These are phyloP conservation scores for Ptychadena robeensis DNA, from an alignment of 2,797 vertebrate genomes.

Conservation along the genomic window DNA sequence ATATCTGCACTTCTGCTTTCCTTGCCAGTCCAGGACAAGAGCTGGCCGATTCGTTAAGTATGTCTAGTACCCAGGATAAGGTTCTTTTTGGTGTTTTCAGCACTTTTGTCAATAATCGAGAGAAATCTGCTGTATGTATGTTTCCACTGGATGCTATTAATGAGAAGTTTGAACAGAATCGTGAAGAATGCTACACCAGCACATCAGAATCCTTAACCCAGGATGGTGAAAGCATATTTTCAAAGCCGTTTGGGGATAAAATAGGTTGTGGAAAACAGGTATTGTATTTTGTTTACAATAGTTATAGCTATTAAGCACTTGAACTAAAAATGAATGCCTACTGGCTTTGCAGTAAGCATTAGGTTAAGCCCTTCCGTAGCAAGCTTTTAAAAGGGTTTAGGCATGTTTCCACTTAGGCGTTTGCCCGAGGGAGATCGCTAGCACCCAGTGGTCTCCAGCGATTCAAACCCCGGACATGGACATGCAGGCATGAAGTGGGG, in stretches of 20 bases:
- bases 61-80: slow-evolving; percentile 47
- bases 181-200: slow-evolving; percentile 85
- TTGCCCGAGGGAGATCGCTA: too few species aligned
- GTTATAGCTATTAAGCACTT: too few species aligned
- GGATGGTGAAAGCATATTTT: slow-evolving; percentile 73
- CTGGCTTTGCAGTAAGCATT: too few species aligned
- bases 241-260: slow-evolving; percentile 83
- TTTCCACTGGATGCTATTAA: slow-evolving; percentile 86
- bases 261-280: slow-evolving; percentile 60
- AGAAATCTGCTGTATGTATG: slow-evolving; percentile 87
- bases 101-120: slow-evolving; percentile 67
- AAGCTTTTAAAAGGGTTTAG: too few species aligned
- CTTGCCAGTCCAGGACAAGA: slow-evolving; percentile 66
- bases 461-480: too few species aligned
- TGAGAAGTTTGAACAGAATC: slow-evolving; percentile 80
- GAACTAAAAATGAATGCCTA: background rate
- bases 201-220: slow-evolving; percentile 70
- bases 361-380: too few species aligned
- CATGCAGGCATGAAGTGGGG: too few species aligned
- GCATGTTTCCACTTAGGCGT: too few species aligned
- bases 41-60: slow-evolving; percentile 62
- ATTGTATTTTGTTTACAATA: background rate
- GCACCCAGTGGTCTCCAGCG: too few species aligned
- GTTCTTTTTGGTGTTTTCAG: slow-evolving; percentile 76
- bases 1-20: slow-evolving; percentile 74